Evolutionary conservation across 1,140 invertebrate genomes (phyloP), one percentile per base, ranked within the genome.

Genomic region (Bombus huntii): DNA sequence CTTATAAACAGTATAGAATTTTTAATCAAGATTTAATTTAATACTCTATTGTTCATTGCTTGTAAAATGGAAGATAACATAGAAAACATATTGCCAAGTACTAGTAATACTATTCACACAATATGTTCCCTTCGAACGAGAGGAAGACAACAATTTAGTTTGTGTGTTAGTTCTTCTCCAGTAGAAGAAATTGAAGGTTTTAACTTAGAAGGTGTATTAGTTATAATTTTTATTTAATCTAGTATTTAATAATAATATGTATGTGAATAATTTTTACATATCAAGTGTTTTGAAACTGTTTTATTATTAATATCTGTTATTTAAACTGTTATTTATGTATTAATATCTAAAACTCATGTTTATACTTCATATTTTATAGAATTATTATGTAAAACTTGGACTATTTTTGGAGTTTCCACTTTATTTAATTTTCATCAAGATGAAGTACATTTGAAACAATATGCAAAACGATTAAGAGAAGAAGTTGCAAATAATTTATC

Each of bases 401-500:
- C 87, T 53, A 83, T 95, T 39, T 94, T 76, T 78, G 93, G 89
- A 31, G 92, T 93, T 8, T 94, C 94, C 12, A 59, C 82, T 18
- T 85, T 95, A 62, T 95, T 93, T 80, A 83, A 86, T 81, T 92
- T 94, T 42, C 22, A 92, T 47, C 59, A 68, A n/a, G 83, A 92
- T 73, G 88, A 94, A 80, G 28, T 94, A 8, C 77, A 88, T 39
- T 83, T 95, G 10, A 95, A 94, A 81, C 57, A 89, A 13, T 95
- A 94, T 76, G 91, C 86, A 18, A 95, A 94, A 83, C 90, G 77
- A 88, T 85, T 95, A 42, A 90, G 93, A 68, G 94, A 95, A 87
- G 93, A 94, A 87, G 76, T 94, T 22, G 92, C 94, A 71, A 75
- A n/a, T 12, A 92, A 78, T 28, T 80, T 93, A 25, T 44, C 87